phyloP scores from a whole-genome alignment of 2,797 vertebrate genomes.

The Bufotes viridis region DNA sequence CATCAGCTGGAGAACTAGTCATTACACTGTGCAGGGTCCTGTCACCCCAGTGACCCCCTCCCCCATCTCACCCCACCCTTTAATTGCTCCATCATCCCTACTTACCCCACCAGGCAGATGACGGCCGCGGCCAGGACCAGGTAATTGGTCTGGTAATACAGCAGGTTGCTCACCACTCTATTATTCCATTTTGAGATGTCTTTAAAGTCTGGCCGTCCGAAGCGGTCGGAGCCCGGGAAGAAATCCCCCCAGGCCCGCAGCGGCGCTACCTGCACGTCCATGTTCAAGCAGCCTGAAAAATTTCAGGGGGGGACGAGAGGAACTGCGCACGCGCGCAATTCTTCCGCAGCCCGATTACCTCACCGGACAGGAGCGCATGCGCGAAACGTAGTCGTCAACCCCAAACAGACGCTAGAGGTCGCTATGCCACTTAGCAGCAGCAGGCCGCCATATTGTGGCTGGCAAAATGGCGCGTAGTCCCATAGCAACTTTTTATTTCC shows the following conservation, averaged over 20 bases:
- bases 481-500: too few relatives aligned
- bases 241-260: constrained; percentile 90
- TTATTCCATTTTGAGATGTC: constrained; percentile 92
- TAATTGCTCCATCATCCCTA: constrained; percentile 12
- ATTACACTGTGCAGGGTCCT: neutral
- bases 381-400: neutral
- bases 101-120: constrained; percentile 90
- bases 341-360: constrained; percentile 55
- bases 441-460: constrained; percentile 34
- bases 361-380: constrained; percentile 31
- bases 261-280: constrained; percentile 86
- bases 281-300: constrained; percentile 59
- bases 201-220: constrained; percentile 82
- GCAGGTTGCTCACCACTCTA: constrained; percentile 90
- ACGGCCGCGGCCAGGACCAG: constrained; percentile 79
- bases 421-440: too few relatives aligned
- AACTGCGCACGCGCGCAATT: constrained; percentile 50
- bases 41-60: neutral
- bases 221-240: constrained; percentile 85
- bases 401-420: neutral
- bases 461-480: neutral
- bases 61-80: neutral
- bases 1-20: neutral
- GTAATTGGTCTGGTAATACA: constrained; percentile 97
- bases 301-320: neutral